Conservation (phyloP, 2,113 vertebrate genomes). For the Seriola aureovittata region DNA sequence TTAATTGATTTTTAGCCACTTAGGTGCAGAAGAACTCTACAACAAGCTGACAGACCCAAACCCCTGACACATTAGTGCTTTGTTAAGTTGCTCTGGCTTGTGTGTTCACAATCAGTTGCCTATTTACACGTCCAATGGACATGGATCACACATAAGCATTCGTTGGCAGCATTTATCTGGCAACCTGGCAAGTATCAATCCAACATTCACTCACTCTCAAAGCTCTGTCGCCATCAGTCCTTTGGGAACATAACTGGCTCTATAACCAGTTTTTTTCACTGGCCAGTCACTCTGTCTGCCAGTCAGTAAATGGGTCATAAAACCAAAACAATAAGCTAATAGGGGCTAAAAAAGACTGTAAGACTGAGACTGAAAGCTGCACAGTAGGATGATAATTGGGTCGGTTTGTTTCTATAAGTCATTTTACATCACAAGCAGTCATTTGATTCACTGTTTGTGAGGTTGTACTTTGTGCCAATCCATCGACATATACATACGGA, state of each 20-base stretch:
- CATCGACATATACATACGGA: neutral
- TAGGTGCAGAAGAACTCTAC: neutral
- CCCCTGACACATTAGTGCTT: neutral
- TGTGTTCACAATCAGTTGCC: neutral
- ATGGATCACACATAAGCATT: neutral
- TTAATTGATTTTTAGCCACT: constrained; percentile 13
- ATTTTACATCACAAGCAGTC: neutral
- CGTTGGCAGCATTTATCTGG: neutral
- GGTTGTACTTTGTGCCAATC: neutral
- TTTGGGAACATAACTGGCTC: neutral
- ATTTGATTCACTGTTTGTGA: neutral
- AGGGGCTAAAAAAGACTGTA: neutral
- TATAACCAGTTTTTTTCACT: neutral
- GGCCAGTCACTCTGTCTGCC: neutral
- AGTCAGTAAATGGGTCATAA: constrained; percentile 1
- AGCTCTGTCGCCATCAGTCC: neutral
- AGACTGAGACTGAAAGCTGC: too few relatives aligned
- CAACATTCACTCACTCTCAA: neutral
- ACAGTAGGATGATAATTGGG: neutral
- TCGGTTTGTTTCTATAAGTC: neutral
- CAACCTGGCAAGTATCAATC: constrained; percentile 1
- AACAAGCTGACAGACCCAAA: constrained; percentile 1
- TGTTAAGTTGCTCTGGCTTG: neutral
- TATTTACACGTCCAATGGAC: neutral
- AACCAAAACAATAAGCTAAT: neutral